Conservation (phyloP, 2,113 vertebrate genomes). For the Hemibagrus wyckioides region DNA sequence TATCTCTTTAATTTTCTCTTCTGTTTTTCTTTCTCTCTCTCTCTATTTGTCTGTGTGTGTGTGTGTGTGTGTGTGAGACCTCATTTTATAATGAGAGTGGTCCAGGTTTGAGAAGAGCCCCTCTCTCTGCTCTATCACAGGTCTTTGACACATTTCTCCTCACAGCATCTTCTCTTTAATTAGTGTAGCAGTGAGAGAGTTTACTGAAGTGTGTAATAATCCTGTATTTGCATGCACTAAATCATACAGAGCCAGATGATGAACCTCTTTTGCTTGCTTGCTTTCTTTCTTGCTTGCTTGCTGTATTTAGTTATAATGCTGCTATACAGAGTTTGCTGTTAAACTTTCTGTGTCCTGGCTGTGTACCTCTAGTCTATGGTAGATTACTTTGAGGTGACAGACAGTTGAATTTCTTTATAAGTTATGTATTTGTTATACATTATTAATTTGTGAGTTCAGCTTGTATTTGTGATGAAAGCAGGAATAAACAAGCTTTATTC, state of each 20-base stretch:
- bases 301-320: not conserved
- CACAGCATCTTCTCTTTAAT: conserved; percentile 10
- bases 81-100: conserved; percentile 31
- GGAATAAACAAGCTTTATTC: not conserved
- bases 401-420: not conserved
- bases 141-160: conserved; percentile 45
- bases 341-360: not conserved
- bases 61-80: conserved; percentile 9
- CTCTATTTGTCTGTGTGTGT: not conserved
- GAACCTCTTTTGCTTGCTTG: not conserved
- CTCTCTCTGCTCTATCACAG: conserved; percentile 44
- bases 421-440: not conserved
- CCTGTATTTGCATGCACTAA: not conserved
- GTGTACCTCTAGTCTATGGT: not conserved
- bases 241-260: not conserved
- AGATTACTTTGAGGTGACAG: not conserved
- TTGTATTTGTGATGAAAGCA: not conserved
- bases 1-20: not conserved
- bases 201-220: not conserved
- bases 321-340: not conserved
- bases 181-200: not conserved
- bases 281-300: too few species aligned
- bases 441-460: not conserved
- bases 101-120: conserved; percentile 36
- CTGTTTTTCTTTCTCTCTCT: not conserved